A percentile compares a stretch with the other conserved stretches of the same genome.
Evolutionary conservation across 2,888 invertebrate genomes (phyloP).

Genomic region (Ethmia dodecea): DNA sequence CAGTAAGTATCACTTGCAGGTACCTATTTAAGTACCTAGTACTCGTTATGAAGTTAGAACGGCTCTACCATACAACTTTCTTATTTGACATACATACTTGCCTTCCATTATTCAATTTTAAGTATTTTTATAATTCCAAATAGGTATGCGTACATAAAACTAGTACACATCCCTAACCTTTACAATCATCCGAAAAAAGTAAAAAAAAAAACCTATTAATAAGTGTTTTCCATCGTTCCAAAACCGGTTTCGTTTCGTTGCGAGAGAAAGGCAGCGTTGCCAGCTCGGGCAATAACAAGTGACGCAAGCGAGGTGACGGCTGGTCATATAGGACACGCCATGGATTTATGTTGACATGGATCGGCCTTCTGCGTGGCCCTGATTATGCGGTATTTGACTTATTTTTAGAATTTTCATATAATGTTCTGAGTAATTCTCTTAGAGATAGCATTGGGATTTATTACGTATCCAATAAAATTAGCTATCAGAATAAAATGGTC

Average conservation of each 20-base stretch:
- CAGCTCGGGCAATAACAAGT: conserved; percentile 32
- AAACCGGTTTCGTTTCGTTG: not conserved
- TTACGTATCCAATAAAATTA: not conserved
- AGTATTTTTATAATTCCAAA: not conserved
- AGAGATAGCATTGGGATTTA: not conserved
- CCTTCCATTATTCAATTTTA: not conserved
- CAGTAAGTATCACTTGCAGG: too few species aligned
- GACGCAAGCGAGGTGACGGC: conserved; percentile 32
- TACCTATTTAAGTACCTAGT: too few species aligned
- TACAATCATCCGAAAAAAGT: not conserved
- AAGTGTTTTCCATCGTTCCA: not conserved
- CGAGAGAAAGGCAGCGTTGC: conserved; percentile 53
- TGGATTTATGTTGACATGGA: not conserved
- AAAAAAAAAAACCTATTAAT: not conserved
- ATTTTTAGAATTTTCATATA: not conserved
- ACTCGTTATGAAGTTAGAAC: too few species aligned
- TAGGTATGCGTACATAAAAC: not conserved
- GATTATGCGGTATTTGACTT: too few species aligned
- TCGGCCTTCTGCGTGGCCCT: not conserved
- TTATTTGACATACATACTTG: not conserved
- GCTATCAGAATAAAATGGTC: too few species aligned
- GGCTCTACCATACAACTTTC: too few species aligned
- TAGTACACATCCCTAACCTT: not conserved
- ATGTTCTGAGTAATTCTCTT: not conserved
- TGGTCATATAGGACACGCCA: conserved; percentile 33